Evolutionary conservation across 1,140 invertebrate genomes (phyloP).

Genomic region (Orchesella cincta): DNA sequence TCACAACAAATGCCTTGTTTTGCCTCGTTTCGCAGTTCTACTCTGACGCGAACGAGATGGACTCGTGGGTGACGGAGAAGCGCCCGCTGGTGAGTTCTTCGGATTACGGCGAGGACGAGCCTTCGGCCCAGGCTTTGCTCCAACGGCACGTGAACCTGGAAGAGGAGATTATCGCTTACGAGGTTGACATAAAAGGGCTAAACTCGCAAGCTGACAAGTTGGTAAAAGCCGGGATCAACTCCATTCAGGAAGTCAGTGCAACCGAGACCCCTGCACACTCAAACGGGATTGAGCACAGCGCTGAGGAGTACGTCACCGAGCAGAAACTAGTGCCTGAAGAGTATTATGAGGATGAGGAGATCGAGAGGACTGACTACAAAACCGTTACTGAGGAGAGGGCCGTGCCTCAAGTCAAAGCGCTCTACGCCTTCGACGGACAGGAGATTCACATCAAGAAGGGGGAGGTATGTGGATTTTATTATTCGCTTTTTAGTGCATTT

Average conservation of each 20-base stretch:
- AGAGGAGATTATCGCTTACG: constrained; percentile 88
- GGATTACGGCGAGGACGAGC: constrained; percentile 87
- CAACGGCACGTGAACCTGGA: constrained; percentile 84
- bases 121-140: constrained; percentile 79
- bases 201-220: constrained; percentile 82
- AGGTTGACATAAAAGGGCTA: constrained; percentile 82
- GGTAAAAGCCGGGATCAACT: constrained; percentile 70
- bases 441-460: constrained; percentile 91
- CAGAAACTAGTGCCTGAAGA: constrained; percentile 79
- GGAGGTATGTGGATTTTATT: constrained; percentile 64
- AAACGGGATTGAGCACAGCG: background rate
- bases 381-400: constrained; percentile 81
- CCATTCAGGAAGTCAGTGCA: background rate
- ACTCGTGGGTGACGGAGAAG: constrained; percentile 95
- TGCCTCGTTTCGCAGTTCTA: constrained; percentile 70
- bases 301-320: constrained; percentile 53
- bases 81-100: constrained; percentile 80
- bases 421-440: constrained; percentile 90
- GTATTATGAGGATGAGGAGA: constrained; percentile 85
- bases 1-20: constrained; percentile 34
- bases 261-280: background rate
- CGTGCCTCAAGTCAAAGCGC: constrained; percentile 80
- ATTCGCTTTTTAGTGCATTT: background rate
- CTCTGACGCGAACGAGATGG: constrained; percentile 94
- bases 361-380: constrained; percentile 78